Conservation (phyloP, 2,888 invertebrate genomes). For the Ichneumon xanthorius region DNA sequence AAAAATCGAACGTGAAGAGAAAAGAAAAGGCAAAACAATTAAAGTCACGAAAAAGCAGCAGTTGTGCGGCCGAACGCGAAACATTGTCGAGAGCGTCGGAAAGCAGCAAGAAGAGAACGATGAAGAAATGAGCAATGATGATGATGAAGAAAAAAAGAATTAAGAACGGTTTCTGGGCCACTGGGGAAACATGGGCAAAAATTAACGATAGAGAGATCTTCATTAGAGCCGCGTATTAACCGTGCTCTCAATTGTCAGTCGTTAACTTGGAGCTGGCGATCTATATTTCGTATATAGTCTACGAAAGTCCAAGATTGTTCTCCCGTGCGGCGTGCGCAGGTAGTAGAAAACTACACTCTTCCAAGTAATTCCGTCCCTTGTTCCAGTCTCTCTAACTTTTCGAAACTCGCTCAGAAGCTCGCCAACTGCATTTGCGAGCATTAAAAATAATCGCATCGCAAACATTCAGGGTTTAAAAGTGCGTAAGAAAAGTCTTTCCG, state of each 20-base stretch:
- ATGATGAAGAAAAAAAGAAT: too few relatives aligned
- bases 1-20: too few relatives aligned
- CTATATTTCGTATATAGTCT: background rate
- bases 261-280: background rate
- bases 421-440: too few relatives aligned
- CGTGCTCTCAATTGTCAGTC: slow-evolving; percentile 37
- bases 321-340: background rate
- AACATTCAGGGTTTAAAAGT: slow-evolving; percentile 34
- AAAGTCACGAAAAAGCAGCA: too few relatives aligned
- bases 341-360: too few relatives aligned
- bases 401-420: too few relatives aligned
- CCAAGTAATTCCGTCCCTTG: background rate
- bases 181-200: slow-evolving; percentile 29
- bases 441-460: background rate
- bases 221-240: slow-evolving; percentile 9
- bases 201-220: slow-evolving; percentile 52
- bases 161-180: slow-evolving; percentile 55
- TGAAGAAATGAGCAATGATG: too few relatives aligned
- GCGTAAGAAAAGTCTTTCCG: slow-evolving; percentile 50
- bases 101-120: too few relatives aligned
- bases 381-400: background rate
- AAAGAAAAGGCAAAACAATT: too few relatives aligned
- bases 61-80: too few relatives aligned
- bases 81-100: too few relatives aligned
- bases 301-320: background rate